Percentiles rank a stretch among this genome's conserved stretches.
Evolutionary conservation across 37 sponge, comb jelly and placozoan species (phyloP).

Genomic region (Oopsacas minuta): DNA sequence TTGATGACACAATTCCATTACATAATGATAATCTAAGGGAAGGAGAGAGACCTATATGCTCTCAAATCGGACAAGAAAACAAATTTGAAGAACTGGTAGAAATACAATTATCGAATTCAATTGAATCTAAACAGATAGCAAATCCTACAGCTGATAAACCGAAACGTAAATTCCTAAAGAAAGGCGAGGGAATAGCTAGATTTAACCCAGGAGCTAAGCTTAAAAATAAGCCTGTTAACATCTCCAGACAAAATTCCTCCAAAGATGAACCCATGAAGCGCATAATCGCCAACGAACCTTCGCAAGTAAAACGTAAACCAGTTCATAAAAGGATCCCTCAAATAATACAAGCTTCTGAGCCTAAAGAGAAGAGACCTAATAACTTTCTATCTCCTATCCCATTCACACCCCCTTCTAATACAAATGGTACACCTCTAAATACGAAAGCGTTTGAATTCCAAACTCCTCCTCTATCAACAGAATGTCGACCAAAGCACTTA

Average conservation of each 20-base stretch:
- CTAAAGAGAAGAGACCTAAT: background rate
- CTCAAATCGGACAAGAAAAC: background rate
- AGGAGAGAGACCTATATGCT: background rate
- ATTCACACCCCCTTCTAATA: background rate
- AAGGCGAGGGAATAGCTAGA: background rate
- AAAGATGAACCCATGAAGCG: background rate
- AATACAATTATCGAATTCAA: background rate
- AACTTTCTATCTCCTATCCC: background rate
- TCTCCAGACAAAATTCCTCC: background rate
- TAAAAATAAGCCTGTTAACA: background rate
- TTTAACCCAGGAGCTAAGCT: background rate
- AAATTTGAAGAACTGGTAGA: background rate
- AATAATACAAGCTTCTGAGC: background rate
- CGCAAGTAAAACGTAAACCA: background rate
- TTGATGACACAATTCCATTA: background rate
- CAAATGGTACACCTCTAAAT: background rate
- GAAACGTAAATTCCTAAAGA: background rate
- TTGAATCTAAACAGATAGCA: background rate
- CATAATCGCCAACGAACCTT: background rate
- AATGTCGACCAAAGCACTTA: background rate
- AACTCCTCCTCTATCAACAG: background rate
- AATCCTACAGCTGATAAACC: background rate
- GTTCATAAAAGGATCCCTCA: background rate
- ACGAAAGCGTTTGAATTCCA: background rate
- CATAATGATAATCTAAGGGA: background rate